These are phyloP conservation scores for Drosophila pseudoananassae DNA, from an alignment of 1,140 invertebrate species.

Conservation along the genomic window DNA sequence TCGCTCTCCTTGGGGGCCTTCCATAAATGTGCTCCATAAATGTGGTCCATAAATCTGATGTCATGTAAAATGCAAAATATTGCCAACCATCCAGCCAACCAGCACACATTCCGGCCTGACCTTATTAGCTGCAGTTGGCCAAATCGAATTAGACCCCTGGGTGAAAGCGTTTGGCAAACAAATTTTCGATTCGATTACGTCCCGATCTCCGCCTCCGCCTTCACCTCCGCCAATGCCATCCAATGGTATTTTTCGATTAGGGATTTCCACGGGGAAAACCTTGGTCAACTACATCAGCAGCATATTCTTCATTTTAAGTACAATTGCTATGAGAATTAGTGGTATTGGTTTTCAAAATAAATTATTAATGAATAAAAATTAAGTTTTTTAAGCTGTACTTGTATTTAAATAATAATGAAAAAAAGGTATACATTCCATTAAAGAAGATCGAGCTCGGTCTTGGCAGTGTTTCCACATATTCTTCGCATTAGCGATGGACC, in stretches of 20 bases:
- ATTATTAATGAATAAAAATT: too few species aligned
- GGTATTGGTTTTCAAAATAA: too few species aligned
- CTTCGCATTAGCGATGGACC: too few species aligned
- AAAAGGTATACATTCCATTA: too few species aligned
- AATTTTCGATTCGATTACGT: conserved; percentile 66
- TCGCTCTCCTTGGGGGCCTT: conserved; percentile 7
- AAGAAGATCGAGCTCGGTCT: too few species aligned
- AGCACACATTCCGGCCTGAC: conserved; percentile 23
- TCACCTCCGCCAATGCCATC: not conserved
- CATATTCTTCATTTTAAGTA: too few species aligned
- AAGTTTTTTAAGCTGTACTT: too few species aligned
- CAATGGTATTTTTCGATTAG: conserved; percentile 34
- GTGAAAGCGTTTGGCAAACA: conserved; percentile 58
- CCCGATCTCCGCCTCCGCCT: not conserved
- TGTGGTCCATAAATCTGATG: conserved; percentile 65
- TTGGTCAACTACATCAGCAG: too few species aligned
- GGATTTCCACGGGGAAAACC: not conserved
- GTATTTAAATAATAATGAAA: too few species aligned
- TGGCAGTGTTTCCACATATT: too few species aligned
- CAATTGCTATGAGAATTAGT: too few species aligned
- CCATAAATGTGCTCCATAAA: conserved; percentile 25
- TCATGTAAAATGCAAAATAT: conserved; percentile 55
- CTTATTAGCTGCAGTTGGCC: conserved; percentile 65
- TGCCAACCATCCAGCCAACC: conserved; percentile 19
- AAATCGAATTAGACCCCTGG: conserved; percentile 76